Percentiles rank a stretch among this genome's conserved stretches.
Conservation (phyloP, 2,113 vertebrate genomes). For the Tiliqua scincoides region DNA sequence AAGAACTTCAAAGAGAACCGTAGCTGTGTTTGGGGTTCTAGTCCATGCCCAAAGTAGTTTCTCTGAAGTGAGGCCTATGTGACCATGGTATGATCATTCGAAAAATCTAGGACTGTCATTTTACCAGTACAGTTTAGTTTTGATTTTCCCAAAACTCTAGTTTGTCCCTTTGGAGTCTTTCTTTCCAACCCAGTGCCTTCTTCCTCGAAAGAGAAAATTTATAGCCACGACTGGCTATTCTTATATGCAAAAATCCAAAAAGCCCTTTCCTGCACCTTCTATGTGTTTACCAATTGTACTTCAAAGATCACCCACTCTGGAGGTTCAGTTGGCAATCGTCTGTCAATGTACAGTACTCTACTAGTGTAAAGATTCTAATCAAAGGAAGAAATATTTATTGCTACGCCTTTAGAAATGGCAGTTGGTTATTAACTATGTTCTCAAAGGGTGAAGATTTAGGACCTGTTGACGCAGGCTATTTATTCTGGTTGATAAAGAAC, state of each 20-base stretch:
- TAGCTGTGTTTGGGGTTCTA: no score
- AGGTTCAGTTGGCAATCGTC: not conserved
- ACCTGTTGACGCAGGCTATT: not conserved
- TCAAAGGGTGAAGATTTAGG: not conserved
- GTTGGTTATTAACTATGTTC: not conserved
- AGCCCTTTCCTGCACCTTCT: not conserved
- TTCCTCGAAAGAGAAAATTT: not conserved
- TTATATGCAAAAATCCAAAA: not conserved
- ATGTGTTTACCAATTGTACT: no score
- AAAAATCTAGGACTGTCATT: not conserved
- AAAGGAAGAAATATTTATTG: not conserved
- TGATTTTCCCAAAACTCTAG: not conserved
- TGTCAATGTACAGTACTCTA: not conserved
- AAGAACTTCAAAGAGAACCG: no score
- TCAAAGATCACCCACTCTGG: not conserved
- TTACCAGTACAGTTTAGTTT: not conserved
- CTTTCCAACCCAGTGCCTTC: not conserved
- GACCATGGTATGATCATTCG: not conserved
- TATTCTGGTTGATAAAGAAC: slow-evolving; percentile 4
- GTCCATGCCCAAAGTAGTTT: not conserved
- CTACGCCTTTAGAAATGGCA: slow-evolving; percentile 8
- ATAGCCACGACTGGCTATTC: not conserved
- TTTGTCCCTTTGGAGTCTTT: not conserved
- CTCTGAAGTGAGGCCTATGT: not conserved
- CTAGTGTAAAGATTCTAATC: not conserved